Evolutionary conservation across 2,797 vertebrate genomes (phyloP).

Genomic region (Spinus olivaceus): DNA sequence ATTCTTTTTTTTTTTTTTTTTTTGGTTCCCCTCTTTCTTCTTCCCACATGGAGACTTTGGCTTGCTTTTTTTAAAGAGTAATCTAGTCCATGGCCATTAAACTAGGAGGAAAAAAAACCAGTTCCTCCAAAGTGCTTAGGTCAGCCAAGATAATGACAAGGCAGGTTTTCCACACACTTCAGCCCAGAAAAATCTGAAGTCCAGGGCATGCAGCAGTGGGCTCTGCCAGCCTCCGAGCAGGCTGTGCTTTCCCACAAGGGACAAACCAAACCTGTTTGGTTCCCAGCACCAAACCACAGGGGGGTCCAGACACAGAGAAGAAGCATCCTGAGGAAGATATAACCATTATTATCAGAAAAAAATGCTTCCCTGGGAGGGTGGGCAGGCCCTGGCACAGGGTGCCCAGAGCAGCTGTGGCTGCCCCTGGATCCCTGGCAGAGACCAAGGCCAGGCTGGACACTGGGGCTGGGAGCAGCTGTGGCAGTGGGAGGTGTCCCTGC

Average conservation of each 20-base stretch:
- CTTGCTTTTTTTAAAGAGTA: neutral
- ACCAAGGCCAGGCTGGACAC: rapidly evolving
- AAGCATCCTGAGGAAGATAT: neutral
- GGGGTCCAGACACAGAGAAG: neutral
- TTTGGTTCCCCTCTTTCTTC: neutral
- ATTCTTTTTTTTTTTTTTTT: neutral
- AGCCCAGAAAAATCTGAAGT: neutral
- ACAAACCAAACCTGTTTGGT: neutral
- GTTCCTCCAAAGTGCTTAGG: neutral
- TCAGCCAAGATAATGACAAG: neutral
- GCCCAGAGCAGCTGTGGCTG: neutral
- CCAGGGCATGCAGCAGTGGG: rapidly evolving
- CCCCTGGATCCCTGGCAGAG: neutral
- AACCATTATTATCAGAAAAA: neutral
- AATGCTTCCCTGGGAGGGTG: neutral
- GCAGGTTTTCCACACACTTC: neutral
- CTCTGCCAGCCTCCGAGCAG: neutral
- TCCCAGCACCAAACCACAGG: rapidly evolving
- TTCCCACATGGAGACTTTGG: neutral
- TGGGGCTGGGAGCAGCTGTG: neutral
- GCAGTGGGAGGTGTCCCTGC: rapidly evolving
- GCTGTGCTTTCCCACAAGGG: neutral
- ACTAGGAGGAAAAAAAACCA: rapidly evolving
- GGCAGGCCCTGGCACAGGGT: neutral
- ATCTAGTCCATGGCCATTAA: neutral